Percentiles rank a stretch among this genome's conserved stretches.
phyloP scores from a whole-genome alignment of 2,888 invertebrate species.

The Agrotis clavis region DNA sequence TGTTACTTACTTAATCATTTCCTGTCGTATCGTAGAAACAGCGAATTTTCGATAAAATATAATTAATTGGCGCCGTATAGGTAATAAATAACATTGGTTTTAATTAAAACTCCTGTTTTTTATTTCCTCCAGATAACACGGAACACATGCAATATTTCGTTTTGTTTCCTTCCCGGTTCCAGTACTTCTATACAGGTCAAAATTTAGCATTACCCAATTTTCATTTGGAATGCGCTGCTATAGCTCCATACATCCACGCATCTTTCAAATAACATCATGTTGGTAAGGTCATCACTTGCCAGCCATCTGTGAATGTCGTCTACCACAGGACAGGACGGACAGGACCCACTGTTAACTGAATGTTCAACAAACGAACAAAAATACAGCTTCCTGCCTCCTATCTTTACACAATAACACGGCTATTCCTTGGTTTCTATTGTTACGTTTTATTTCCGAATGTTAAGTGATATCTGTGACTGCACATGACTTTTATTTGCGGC shows the following conservation, averaged over 20 bases:
- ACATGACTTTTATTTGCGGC: neutral
- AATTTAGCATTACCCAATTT: too few species aligned
- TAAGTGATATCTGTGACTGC: neutral
- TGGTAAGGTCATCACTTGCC: too few species aligned
- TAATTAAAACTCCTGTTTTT: constrained; percentile 21
- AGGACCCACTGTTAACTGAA: neutral
- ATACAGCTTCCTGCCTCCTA: constrained; percentile 10
- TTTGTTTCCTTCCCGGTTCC: neutral
- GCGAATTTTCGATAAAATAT: constrained; percentile 4
- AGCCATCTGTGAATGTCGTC: too few species aligned
- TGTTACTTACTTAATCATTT: neutral
- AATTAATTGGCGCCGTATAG: neutral
- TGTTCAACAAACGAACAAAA: neutral
- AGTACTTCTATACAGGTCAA: neutral
- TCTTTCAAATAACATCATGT: neutral
- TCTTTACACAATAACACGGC: constrained; percentile 15
- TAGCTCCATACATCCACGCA: neutral
- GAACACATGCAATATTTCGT: neutral
- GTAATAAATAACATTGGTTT: neutral
- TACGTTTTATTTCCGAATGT: neutral
- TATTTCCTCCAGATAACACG: neutral
- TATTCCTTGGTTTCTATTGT: constrained; percentile 16
- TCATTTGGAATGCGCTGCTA: neutral
- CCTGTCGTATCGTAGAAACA: neutral
- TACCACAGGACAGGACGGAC: neutral